phyloP scores from a whole-genome alignment of 2,888 invertebrate species.

The Pandemis corylana region DNA sequence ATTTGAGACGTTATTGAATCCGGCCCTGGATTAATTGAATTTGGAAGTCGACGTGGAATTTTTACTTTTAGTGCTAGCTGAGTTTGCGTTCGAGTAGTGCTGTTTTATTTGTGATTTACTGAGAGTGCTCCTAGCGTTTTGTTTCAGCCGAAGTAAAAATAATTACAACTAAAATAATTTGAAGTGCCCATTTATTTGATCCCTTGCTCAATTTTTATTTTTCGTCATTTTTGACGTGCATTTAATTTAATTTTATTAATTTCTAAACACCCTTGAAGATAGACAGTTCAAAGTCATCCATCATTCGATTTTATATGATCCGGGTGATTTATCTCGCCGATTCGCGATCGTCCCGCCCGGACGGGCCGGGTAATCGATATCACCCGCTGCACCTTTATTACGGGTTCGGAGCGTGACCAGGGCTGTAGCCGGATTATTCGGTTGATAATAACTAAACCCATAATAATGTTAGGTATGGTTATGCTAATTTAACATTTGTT shows the following conservation, averaged over 20 bases:
- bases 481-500: no score
- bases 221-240: no score
- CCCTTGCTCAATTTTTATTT: no score
- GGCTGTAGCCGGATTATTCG: conserved; percentile 26
- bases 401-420: conserved; percentile 45
- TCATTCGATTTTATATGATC: conserved; percentile 49
- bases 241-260: background rate
- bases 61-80: conserved; percentile 4
- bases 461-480: background rate
- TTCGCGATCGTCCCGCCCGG: conserved; percentile 69
- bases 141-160: no score
- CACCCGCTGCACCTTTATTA: conserved; percentile 67
- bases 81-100: background rate
- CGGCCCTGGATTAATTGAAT: conserved; percentile 67
- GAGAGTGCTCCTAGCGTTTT: no score
- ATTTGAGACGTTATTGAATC: conserved; percentile 59
- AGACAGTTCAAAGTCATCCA: conserved; percentile 42
- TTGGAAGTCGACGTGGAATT: conserved; percentile 53
- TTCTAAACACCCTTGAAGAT: background rate
- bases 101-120: background rate
- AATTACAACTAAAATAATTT: no score
- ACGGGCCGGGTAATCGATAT: conserved; percentile 73
- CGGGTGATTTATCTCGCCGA: conserved; percentile 74
- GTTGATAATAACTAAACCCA: background rate
- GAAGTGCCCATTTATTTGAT: no score